Conservation (phyloP, 2,797 vertebrate species). For the Parambassis ranga region DNA sequence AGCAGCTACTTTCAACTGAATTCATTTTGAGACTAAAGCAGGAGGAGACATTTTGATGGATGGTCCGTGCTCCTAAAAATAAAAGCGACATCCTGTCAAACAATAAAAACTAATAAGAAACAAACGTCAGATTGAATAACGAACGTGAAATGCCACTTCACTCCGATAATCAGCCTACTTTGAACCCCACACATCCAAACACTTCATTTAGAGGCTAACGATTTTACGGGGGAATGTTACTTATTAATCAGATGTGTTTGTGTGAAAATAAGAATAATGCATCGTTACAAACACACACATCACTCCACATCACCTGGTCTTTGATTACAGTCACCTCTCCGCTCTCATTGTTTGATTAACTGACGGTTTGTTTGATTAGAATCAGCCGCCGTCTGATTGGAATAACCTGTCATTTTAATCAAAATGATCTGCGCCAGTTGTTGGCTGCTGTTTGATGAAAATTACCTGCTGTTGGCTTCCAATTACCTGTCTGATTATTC, state of each 20-base stretch:
- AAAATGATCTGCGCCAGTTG: slow-evolving; percentile 22
- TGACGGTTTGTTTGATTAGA: slow-evolving; percentile 62
- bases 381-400: slow-evolving; percentile 61
- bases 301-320: slow-evolving; percentile 27
- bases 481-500: slow-evolving; percentile 62
- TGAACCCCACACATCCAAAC: neutral
- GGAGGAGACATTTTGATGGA: no score
- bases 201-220: neutral
- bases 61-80: no score
- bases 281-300: slow-evolving; percentile 9
- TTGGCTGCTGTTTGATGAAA: slow-evolving; percentile 61
- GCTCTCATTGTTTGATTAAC: slow-evolving; percentile 52
- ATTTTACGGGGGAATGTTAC: neutral
- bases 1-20: no score
- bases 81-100: neutral
- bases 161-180: neutral
- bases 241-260: slow-evolving; percentile 19
- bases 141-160: neutral
- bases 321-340: slow-evolving; percentile 50
- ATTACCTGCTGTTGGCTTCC: slow-evolving; percentile 49
- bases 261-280: slow-evolving; percentile 22
- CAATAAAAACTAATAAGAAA: neutral
- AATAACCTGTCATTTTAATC: slow-evolving; percentile 64
- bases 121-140: neutral
- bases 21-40: no score